Evolutionary conservation across 53 echinoderm and acorn worm species (phyloP).

Genomic region (Echinometra lucunter): DNA sequence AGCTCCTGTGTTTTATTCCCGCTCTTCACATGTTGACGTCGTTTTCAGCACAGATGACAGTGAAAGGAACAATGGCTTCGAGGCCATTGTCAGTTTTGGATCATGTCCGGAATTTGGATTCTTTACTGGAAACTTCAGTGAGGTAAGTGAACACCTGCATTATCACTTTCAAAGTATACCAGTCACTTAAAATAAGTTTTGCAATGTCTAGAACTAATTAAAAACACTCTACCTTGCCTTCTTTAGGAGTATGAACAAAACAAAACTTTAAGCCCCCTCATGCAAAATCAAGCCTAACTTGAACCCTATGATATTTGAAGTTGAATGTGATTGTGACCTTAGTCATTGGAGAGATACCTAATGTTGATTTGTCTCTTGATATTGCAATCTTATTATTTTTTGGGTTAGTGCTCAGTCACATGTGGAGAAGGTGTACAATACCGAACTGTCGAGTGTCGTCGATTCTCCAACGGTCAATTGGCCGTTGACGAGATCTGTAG

Average conservation of each 20-base stretch:
- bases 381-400: neutral
- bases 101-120: conserved; percentile 82
- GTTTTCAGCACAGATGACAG: conserved; percentile 70
- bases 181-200: no score
- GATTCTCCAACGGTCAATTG: neutral
- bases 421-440: conserved; percentile 76
- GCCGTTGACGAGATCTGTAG: conserved; percentile 69
- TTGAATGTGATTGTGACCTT: no score
- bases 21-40: conserved; percentile 1
- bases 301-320: no score
- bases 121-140: conserved; percentile 62
- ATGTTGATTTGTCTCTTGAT: no score
- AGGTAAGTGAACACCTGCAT: conserved; percentile 65
- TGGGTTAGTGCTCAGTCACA: conserved; percentile 75
- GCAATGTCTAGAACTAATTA: no score
- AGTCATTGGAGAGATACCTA: no score
- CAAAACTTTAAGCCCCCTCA: no score
- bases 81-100: conserved; percentile 67
- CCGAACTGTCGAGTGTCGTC: conserved; percentile 69
- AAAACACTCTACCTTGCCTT: no score
- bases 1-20: conserved; percentile 57
- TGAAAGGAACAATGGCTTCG: conserved; percentile 61
- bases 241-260: no score
- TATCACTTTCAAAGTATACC: neutral
- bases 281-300: no score